These are phyloP conservation scores for Noctua comes DNA, from an alignment of 2,888 invertebrate genomes.

Conservation along the genomic window DNA sequence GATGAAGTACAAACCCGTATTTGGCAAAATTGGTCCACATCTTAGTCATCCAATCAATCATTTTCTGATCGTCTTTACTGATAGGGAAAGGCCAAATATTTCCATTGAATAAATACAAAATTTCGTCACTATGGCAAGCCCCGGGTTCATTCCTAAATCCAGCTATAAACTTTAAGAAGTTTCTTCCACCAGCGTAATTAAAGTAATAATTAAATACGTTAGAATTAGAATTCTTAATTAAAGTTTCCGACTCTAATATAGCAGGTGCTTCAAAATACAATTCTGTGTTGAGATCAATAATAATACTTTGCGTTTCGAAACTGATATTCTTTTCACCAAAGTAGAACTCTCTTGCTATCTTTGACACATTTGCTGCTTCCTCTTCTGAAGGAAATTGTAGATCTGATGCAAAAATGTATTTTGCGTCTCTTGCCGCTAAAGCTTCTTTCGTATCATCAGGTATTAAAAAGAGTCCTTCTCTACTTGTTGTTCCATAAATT, in stretches of 20 bases:
- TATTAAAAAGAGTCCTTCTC: constrained; percentile 79
- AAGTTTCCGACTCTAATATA: constrained; percentile 77
- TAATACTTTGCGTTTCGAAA: constrained; percentile 79
- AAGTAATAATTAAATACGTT: constrained; percentile 83
- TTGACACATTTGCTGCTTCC: constrained; percentile 74
- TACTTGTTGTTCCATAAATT: constrained; percentile 81
- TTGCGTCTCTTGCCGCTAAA: constrained; percentile 73
- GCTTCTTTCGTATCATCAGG: constrained; percentile 69
- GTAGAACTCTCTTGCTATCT: constrained; percentile 82
- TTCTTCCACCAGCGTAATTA: constrained; percentile 81
- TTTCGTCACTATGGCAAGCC: constrained; percentile 84
- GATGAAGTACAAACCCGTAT: constrained; percentile 75
- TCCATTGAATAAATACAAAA: constrained; percentile 82
- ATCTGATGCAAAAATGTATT: constrained; percentile 84
- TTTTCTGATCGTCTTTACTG: constrained; percentile 72
- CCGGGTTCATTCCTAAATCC: constrained; percentile 75
- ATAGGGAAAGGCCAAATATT: constrained; percentile 78
- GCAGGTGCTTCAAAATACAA: constrained; percentile 84
- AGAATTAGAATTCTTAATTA: constrained; percentile 67
- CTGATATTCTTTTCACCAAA: constrained; percentile 84
- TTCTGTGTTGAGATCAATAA: constrained; percentile 81
- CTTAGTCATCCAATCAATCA: constrained; percentile 80
- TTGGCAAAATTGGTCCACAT: constrained; percentile 87
- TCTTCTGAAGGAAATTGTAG: constrained; percentile 77
- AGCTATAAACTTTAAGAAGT: constrained; percentile 76